These are phyloP conservation scores for Hyles vespertilio DNA, from an alignment of 1,140 invertebrate species.

Conservation along the genomic window DNA sequence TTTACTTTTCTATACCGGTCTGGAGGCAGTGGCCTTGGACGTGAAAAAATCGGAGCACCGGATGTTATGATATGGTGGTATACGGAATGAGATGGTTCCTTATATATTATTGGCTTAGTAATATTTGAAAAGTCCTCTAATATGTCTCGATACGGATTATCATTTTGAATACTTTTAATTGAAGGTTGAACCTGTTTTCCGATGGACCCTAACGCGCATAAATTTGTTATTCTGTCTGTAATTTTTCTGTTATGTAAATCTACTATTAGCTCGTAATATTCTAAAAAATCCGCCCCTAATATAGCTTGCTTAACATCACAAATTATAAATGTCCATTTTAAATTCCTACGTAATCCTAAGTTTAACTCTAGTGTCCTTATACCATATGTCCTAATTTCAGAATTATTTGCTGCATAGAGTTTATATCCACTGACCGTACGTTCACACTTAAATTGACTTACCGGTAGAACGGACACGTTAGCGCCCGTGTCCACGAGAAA, in stretches of 20 bases:
- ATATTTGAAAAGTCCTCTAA: background rate
- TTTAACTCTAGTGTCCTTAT: background rate
- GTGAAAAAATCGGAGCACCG: background rate
- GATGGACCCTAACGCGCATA: no score
- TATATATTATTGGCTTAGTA: background rate
- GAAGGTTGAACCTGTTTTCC: no score
- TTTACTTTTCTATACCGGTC: background rate
- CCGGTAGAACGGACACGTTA: background rate
- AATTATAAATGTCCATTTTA: conserved; percentile 2
- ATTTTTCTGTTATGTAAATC: no score
- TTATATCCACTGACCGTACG: background rate
- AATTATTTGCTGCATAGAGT: background rate
- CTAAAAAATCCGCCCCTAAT: conserved; percentile 6
- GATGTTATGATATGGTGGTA: background rate
- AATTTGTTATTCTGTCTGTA: no score
- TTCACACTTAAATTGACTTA: background rate
- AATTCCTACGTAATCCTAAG: background rate
- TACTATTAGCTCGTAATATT: no score
- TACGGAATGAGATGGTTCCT: background rate
- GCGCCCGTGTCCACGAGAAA: background rate
- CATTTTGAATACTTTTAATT: no score
- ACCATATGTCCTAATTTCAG: background rate
- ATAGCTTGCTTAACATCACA: conserved; percentile 8
- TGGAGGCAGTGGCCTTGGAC: background rate
- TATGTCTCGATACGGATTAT: no score